Conservation (phyloP, 2,888 invertebrate species). For the Polymixis flavicincta region DNA sequence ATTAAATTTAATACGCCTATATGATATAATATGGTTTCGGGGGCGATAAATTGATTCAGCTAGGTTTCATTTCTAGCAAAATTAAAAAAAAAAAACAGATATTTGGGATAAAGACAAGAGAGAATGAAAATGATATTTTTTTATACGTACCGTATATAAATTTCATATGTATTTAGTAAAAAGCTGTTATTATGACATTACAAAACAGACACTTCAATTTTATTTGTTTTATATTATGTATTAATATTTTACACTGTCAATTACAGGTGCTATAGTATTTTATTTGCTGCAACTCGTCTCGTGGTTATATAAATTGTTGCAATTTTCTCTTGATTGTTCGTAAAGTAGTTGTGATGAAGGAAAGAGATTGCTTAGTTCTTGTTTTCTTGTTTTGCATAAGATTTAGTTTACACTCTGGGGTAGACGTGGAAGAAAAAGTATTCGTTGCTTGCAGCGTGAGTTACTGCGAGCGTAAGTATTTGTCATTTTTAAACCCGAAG, state of each 20-base stretch:
- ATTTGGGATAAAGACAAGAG: too few relatives aligned
- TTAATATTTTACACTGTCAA: slow-evolving; percentile 84
- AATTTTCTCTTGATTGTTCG: slow-evolving; percentile 61
- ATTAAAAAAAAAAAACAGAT: too few relatives aligned
- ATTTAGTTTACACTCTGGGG: slow-evolving; percentile 62
- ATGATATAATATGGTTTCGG: too few relatives aligned
- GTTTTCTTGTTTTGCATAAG: slow-evolving; percentile 58
- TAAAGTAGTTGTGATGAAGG: slow-evolving; percentile 58
- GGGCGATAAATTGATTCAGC: too few relatives aligned
- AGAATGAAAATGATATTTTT: too few relatives aligned
- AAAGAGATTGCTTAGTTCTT: slow-evolving; percentile 55
- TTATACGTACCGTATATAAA: too few relatives aligned
- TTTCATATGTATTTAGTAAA: too few relatives aligned
- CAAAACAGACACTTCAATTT: too few relatives aligned
- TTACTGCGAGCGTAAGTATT: slow-evolving; percentile 41
- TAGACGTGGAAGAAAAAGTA: slow-evolving; percentile 56
- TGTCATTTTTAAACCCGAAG: slow-evolving; percentile 30
- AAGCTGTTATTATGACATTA: too few relatives aligned
- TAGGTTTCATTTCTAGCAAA: too few relatives aligned
- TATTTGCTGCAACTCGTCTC: slow-evolving; percentile 44
- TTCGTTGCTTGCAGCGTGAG: slow-evolving; percentile 36
- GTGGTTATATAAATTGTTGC: slow-evolving; percentile 57
- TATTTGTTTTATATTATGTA: slow-evolving; percentile 25
- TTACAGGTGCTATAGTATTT: slow-evolving; percentile 70
- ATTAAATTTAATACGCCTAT: too few relatives aligned